A percentile compares a stretch with the other conserved stretches of the same genome.
Evolutionary conservation across 2,113 vertebrate genomes (phyloP).

Genomic region (Limnothrissa miodon): DNA sequence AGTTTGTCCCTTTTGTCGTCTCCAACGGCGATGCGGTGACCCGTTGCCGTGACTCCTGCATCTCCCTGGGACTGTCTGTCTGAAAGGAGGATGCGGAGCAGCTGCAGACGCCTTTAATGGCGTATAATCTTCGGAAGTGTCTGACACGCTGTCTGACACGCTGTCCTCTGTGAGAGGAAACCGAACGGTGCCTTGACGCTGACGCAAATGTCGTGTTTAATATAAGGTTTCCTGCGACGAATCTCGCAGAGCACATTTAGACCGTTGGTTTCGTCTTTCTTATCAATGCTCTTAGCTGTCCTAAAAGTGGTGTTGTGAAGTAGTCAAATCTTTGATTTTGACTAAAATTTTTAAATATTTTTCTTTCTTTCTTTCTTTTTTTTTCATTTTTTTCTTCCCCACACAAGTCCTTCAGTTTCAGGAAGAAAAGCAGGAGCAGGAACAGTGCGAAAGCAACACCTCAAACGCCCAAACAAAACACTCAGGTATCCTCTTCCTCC

Average conservation of each 20-base stretch:
- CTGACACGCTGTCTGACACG: neutral
- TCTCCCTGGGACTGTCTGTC: neutral
- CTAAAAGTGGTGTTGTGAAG: neutral
- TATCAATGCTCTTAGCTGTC: neutral
- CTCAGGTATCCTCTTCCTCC: conserved; percentile 28
- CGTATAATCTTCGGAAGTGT: neutral
- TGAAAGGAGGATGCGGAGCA: neutral
- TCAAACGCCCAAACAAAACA: neutral
- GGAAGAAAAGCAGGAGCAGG: conserved; percentile 40
- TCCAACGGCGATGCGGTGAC: too few relatives aligned
- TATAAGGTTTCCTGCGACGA: neutral
- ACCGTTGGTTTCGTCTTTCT: neutral
- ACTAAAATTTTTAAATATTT: too few relatives aligned
- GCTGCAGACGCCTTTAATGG: neutral
- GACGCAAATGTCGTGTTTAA: neutral
- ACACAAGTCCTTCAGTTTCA: conserved; percentile 31
- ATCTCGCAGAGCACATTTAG: neutral
- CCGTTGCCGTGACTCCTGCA: neutral
- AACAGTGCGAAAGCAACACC: conserved; percentile 24
- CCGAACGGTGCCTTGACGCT: too few relatives aligned
- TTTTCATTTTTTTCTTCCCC: neutral
- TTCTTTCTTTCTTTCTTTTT: conserved; percentile 12
- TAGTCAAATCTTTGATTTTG: neutral
- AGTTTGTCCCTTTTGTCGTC: neutral
- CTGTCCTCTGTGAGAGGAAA: neutral